phyloP scores from a whole-genome alignment of 2,113 vertebrate genomes.

The Haplochromis burtoni region DNA sequence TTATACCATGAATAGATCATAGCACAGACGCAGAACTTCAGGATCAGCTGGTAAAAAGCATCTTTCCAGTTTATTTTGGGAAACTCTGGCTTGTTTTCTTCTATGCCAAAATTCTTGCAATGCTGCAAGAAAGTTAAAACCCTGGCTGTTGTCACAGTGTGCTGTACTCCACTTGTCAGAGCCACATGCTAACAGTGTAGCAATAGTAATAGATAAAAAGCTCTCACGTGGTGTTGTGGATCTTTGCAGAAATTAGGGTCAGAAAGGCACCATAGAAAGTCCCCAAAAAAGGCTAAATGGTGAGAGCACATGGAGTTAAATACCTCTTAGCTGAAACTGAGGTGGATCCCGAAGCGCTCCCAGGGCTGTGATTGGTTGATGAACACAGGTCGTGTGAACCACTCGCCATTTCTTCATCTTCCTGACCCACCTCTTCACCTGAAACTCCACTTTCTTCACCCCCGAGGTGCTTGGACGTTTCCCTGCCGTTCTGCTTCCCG shows the following conservation, averaged over 20 bases:
- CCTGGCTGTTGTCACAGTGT: background rate
- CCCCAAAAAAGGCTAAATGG: background rate
- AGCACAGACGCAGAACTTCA: background rate
- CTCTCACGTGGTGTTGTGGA: background rate
- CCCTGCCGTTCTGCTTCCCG: background rate
- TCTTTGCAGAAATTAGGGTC: background rate
- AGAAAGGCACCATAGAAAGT: background rate
- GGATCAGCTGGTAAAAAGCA: background rate
- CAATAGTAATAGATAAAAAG: background rate
- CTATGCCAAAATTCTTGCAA: background rate
- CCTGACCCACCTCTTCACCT: slow-evolving; percentile 35
- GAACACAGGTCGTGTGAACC: slow-evolving; percentile 2
- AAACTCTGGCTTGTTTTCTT: background rate
- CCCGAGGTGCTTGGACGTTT: background rate
- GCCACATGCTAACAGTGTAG: background rate
- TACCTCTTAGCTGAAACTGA: slow-evolving; percentile 72
- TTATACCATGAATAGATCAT: background rate
- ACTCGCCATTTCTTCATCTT: slow-evolving; percentile 43
- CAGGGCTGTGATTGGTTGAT: slow-evolving; percentile 33
- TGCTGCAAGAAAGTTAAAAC: background rate
- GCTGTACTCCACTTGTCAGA: background rate
- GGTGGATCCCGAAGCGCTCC: slow-evolving; percentile 40
- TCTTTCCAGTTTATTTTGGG: background rate
- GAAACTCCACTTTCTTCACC: slow-evolving; percentile 13
- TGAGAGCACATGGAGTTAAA: background rate